Evolutionary conservation across 2,113 vertebrate genomes (phyloP), one percentile per base, ranked within the genome.

Genomic region (Clupea harengus): DNA sequence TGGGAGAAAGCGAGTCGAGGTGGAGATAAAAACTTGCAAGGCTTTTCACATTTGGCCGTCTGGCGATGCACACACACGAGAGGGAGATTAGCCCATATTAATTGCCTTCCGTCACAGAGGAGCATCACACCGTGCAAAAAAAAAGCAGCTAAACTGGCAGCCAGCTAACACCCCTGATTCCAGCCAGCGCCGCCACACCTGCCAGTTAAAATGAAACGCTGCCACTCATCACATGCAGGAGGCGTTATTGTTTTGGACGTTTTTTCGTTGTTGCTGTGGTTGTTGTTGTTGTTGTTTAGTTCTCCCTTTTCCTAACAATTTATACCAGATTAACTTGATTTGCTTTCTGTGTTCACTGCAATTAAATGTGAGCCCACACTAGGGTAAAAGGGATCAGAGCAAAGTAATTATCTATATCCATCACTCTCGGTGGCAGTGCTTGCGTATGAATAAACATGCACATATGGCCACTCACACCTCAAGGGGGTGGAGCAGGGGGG

Each of bases 391-490:
- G 60, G 78, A 91, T 90, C 85, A 91, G 81, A 85, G 80, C 84
- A 88, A 88, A 87, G 72, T 87, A 90, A 93, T 91, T 90, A 90
- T 82, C 84, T 88, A 85, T 89, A 92, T 92, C 87, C 86, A 89
- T 89, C 89, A 90, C 45, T 87, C 47, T 86, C 89, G 88, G 49
- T 84, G 45, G 88, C 85, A 64, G 87, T 83, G 84, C 85, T 89
- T 22, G 25, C 60, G 18, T 86, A 90, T 91, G 87, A 92, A 92
- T 94, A 93, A 93, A 93, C 90, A 90, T 90, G 90, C 86, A 83
- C 93, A 93, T 93, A 93, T 93, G 92, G 91, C 85, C 6, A 54
- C 72, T 15, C 32, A 67, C 86, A 90, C 91, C 92, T 91, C 91
- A 81, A 25, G 90, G 92, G 91, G 39, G 39, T 39, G 39, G 39